Evolutionary conservation across 1,140 invertebrate species (phyloP), one percentile per base, ranked within the genome.

Genomic region (Hirudo medicinalis): DNA sequence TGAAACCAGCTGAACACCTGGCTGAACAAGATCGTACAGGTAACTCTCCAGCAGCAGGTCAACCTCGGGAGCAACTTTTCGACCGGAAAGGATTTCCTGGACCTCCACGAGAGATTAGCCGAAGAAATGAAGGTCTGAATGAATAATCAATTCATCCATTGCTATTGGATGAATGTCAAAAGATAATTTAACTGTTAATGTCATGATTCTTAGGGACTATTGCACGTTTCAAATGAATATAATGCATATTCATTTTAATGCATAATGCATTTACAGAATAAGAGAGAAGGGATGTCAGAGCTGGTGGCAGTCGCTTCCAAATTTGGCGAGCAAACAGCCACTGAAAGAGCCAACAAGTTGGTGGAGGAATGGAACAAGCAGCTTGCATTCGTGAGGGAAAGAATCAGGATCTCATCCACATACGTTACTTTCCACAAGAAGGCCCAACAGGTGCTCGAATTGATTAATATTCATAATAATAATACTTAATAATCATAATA

Each of bases 361-460:
- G 82, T 84, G 70, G 84, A 87, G 49, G 84, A 87, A 54, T 90
- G 89, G 87, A 80, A 85, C 22, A 83, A 86, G 54, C 81, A 89
- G 0, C 86, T 88, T 74, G 85, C 84, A 71, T 77, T 86, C 20
- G 79, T 90, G 0, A 85, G 89, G 73, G 84, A 83, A 69, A 85
- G 90, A 72, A 85, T 90, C 71, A 77, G 78, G 57, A 76, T 85
- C 40, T 84, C 86, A 36, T 85, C 86, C 71, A 78, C 86, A 70
- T 90, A 90, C 76, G 85, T 89, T 49, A 86, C 89, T 74, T 90
- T 91, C 81, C 88, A 90, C 75, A 85, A 87, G 76, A 83, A 86
- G 32, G 87, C 87, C 49, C 85, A 87, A 57, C 85, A 87, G 76
- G 83, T 83, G 75, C 72, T 76, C 68, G 6, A 55, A 67, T 11